Percentiles rank a stretch among this genome's conserved stretches.
Evolutionary conservation across 2,797 vertebrate genomes (phyloP).

Genomic region (Garrulus glandarius): DNA sequence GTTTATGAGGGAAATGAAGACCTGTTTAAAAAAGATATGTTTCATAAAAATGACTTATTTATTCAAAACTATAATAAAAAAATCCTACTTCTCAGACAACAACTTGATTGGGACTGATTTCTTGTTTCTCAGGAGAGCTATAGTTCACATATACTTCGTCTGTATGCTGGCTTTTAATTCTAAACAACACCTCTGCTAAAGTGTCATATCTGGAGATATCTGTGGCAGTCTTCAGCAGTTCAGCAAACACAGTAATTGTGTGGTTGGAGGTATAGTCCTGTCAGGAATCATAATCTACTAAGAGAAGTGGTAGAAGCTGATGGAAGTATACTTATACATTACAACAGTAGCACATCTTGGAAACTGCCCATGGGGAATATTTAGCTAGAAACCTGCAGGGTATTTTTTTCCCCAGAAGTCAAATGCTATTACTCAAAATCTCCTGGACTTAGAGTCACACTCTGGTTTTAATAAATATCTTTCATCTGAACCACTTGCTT

Average conservation of each 20-base stretch:
- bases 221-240: not conserved
- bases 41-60: not conserved
- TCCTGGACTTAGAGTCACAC: not conserved
- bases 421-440: not conserved
- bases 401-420: not conserved
- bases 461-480: not conserved
- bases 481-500: not conserved
- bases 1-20: not conserved
- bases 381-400: not conserved
- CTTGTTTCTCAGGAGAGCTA: not conserved
- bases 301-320: not conserved
- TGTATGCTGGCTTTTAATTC: not conserved
- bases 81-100: not conserved
- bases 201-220: not conserved
- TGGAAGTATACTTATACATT: not conserved
- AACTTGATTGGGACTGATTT: not conserved
- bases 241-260: not conserved
- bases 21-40: not conserved
- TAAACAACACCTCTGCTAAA: not conserved
- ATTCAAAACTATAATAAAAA: not conserved
- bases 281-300: not conserved
- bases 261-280: not conserved
- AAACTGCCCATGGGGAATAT: not conserved
- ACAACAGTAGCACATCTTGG: not conserved
- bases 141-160: not conserved